Evolutionary conservation across 2,113 vertebrate species (phyloP).

Genomic region (Fregetta grallaria): DNA sequence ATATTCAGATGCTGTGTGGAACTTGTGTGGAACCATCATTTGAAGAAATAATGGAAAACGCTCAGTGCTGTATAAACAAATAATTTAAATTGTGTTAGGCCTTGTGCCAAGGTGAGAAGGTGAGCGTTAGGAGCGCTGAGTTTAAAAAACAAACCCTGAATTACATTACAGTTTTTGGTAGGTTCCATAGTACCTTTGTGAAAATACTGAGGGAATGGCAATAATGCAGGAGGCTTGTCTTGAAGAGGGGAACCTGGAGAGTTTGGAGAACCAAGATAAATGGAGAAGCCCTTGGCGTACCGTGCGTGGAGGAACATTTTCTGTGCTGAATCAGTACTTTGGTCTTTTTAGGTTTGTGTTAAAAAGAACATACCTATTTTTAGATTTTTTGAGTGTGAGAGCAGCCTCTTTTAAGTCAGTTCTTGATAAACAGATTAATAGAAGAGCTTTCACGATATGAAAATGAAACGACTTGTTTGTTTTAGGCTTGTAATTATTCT

Average conservation of each 20-base stretch:
- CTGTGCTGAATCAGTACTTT: neutral
- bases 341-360: neutral
- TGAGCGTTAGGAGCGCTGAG: neutral
- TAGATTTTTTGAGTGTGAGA: neutral
- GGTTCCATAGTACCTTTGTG: neutral
- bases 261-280: neutral
- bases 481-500: neutral
- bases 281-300: neutral
- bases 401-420: neutral
- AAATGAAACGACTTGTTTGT: neutral
- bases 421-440: neutral
- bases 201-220: neutral
- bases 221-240: neutral
- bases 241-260: neutral
- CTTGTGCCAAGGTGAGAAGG: neutral
- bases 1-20: neutral
- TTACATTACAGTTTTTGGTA: neutral
- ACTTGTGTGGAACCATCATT: neutral
- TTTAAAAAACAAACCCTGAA: neutral
- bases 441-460: neutral
- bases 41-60: neutral
- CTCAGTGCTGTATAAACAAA: neutral
- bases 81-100: neutral
- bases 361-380: neutral
- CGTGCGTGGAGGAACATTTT: neutral